These are phyloP conservation scores for Chaetogeoica ovagalla DNA, from an alignment of 2,888 invertebrate genomes.

Conservation along the genomic window DNA sequence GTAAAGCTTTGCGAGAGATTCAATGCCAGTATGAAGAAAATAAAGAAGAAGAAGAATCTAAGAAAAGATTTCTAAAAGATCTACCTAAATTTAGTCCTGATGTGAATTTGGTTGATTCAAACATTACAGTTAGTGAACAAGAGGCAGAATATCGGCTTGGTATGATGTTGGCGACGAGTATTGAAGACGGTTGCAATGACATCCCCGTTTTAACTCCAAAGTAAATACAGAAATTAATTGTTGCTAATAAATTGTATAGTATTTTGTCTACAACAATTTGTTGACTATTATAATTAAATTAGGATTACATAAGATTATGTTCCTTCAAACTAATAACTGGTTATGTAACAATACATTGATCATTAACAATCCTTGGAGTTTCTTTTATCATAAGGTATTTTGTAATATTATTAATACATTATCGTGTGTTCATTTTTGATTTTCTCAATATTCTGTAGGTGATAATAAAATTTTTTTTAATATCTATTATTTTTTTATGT, in stretches of 20 bases:
- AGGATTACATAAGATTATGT: neutral
- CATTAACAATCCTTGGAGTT: conserved; percentile 4
- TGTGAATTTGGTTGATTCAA: conserved; percentile 11
- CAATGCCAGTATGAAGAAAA: conserved; percentile 22
- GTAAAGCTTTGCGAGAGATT: conserved; percentile 25
- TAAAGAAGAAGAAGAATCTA: conserved; percentile 27
- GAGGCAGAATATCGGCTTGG: conserved; percentile 32
- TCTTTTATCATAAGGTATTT: neutral
- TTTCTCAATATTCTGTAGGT: neutral
- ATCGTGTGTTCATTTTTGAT: conserved; percentile 2
- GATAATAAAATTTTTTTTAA: conserved; percentile 14
- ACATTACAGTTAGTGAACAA: conserved; percentile 21
- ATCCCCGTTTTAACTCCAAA: conserved; percentile 20
- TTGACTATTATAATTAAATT: conserved; percentile 3
- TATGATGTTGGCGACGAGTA: conserved; percentile 22
- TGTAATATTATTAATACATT: neutral
- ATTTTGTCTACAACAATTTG: neutral
- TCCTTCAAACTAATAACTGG: neutral
- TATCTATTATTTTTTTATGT: neutral
- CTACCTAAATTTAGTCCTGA: conserved; percentile 35
- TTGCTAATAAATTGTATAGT: neutral
- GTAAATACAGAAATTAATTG: conserved; percentile 19
- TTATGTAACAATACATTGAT: neutral
- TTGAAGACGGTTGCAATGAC: conserved; percentile 1
- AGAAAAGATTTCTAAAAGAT: conserved; percentile 9